phyloP scores from a whole-genome alignment of 2,113 vertebrate genomes.

The Thoracochromis brauschi region DNA sequence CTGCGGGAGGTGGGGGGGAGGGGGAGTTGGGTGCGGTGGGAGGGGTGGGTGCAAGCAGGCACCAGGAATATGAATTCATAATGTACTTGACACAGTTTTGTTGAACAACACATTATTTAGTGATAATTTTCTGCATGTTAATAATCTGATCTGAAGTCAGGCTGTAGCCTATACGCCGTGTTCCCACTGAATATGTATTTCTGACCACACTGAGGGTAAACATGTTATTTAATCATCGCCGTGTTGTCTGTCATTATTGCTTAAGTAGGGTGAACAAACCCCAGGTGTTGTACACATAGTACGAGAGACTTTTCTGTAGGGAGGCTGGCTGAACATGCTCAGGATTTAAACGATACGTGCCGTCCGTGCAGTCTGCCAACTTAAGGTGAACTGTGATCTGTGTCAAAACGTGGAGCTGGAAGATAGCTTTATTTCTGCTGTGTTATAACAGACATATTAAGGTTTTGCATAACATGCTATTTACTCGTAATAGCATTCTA shows the following conservation, averaged over 20 bases:
- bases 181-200: conserved; percentile 72
- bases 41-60: conserved; percentile 26
- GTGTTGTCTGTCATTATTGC: conserved; percentile 48
- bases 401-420: conserved; percentile 27
- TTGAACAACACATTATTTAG: conserved; percentile 68
- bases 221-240: conserved; percentile 67
- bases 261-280: conserved; percentile 51
- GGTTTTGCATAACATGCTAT: not conserved
- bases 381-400: conserved; percentile 49
- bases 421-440: not conserved
- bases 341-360: conserved; percentile 34
- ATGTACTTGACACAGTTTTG: conserved; percentile 72
- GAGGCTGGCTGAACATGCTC: conserved; percentile 4
- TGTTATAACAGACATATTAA: not conserved
- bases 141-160: conserved; percentile 63
- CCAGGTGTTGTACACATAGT: conserved; percentile 51
- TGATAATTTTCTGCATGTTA: conserved; percentile 63
- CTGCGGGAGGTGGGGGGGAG: not conserved
- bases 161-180: conserved; percentile 56
- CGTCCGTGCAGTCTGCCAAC: not conserved
- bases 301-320: conserved; percentile 11
- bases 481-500: not conserved
- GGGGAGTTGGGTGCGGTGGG: not conserved
- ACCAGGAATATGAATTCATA: conserved; percentile 67
- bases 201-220: conserved; percentile 53